Percentiles rank a stretch among this genome's conserved stretches.
Conservation (phyloP, 2,113 vertebrate species). For the Uria aalge region DNA sequence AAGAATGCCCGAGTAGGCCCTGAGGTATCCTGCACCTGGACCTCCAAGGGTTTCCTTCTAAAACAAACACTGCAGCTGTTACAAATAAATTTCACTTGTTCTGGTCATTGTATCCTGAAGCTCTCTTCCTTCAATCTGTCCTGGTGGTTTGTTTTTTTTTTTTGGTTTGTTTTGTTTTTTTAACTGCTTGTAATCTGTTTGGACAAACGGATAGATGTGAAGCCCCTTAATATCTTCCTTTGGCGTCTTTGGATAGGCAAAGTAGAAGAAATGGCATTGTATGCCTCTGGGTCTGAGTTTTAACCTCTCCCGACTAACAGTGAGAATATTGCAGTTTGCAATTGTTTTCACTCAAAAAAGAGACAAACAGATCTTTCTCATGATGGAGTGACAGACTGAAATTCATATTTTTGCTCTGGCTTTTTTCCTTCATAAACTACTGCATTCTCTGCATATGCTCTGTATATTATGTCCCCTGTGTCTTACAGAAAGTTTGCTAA, state of each 20-base stretch:
- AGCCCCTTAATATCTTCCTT: neutral
- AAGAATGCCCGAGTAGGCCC: neutral
- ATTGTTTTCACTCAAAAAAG: neutral
- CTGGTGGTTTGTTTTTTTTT: neutral
- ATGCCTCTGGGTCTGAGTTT: neutral
- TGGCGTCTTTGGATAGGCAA: neutral
- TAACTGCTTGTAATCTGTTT: neutral
- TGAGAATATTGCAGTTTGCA: neutral
- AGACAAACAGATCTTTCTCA: neutral
- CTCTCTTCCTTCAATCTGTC: neutral
- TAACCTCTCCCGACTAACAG: neutral
- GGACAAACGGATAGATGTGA: neutral
- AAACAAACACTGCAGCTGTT: neutral
- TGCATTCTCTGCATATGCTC: neutral
- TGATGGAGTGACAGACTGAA: neutral
- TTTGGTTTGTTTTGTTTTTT: neutral
- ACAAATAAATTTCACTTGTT: neutral
- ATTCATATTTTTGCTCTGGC: neutral
- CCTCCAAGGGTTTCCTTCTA: neutral
- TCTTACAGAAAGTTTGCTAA: neutral
- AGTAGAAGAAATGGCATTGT: neutral
- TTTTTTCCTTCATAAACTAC: neutral
- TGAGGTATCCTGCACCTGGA: neutral
- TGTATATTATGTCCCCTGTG: neutral
- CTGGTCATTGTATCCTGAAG: neutral